Conservation (phyloP, 2,888 invertebrate genomes). For the Seira sanloemensis region DNA sequence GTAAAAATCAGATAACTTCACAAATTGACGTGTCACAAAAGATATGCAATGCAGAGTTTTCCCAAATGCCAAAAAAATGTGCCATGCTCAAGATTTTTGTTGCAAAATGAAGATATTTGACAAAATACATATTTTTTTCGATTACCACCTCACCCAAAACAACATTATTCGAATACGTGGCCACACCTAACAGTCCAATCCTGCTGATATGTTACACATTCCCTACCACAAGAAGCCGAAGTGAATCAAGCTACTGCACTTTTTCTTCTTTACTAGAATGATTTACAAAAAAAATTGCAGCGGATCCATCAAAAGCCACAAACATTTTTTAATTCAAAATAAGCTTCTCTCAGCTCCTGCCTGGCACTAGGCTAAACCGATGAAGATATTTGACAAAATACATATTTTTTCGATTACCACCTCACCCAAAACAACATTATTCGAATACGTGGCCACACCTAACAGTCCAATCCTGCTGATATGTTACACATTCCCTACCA, state of each 20-base stretch:
- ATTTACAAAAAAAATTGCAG: slow-evolving; percentile 20
- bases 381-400: too few species aligned
- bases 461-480: not conserved
- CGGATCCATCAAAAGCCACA: too few species aligned
- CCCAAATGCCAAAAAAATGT: too few species aligned
- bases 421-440: not conserved
- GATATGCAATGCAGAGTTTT: too few species aligned
- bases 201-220: slow-evolving; percentile 16
- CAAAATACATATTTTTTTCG: too few species aligned
- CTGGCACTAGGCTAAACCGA: not conserved
- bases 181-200: not conserved
- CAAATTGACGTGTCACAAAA: too few species aligned
- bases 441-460: not conserved
- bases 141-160: not conserved
- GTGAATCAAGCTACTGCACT: slow-evolving; percentile 40
- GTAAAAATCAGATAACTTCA: too few species aligned
- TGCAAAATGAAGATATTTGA: too few species aligned
- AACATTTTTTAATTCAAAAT: not conserved
- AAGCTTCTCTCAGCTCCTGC: not conserved
- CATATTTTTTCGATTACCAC: too few species aligned
- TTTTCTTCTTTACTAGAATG: too few species aligned
- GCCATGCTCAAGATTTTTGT: too few species aligned
- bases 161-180: not conserved
- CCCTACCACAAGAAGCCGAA: slow-evolving; percentile 18
- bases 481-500: slow-evolving; percentile 16